Percentiles rank a stretch among this genome's conserved stretches.
phyloP scores from a whole-genome alignment of 2,888 invertebrate genomes.

The Idaea dimidiata region DNA sequence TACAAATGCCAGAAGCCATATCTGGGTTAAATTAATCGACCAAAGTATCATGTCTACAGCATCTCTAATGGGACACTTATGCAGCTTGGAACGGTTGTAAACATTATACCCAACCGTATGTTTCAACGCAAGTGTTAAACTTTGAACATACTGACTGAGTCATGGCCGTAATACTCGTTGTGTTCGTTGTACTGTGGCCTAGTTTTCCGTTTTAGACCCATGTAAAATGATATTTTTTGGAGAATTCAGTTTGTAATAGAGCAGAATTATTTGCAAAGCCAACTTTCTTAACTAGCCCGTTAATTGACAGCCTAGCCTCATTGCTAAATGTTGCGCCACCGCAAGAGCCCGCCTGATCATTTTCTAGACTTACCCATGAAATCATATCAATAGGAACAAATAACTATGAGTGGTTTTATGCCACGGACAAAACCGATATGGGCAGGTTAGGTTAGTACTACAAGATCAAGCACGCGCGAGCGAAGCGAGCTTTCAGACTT shows the following conservation, averaged over 20 bases:
- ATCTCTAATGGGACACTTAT: slow-evolving; percentile 28
- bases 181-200: slow-evolving; percentile 31
- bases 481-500: too few relatives aligned
- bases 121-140: slow-evolving; percentile 37
- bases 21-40: background rate
- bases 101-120: slow-evolving; percentile 30
- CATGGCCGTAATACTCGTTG: slow-evolving; percentile 23
- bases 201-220: slow-evolving; percentile 25
- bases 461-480: too few relatives aligned
- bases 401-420: too few relatives aligned
- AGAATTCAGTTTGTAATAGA: background rate
- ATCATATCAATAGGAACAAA: too few relatives aligned
- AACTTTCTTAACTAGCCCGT: too few relatives aligned
- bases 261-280: too few relatives aligned
- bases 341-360: too few relatives aligned
- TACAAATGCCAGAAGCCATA: background rate
- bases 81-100: slow-evolving; percentile 26
- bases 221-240: background rate
- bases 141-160: slow-evolving; percentile 28
- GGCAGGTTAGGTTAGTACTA: too few relatives aligned
- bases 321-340: too few relatives aligned
- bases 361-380: too few relatives aligned
- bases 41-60: background rate
- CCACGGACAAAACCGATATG: too few relatives aligned
- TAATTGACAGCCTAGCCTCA: too few relatives aligned